Conservation (phyloP, 2,888 invertebrate species). For the Ophion obscuratus region DNA sequence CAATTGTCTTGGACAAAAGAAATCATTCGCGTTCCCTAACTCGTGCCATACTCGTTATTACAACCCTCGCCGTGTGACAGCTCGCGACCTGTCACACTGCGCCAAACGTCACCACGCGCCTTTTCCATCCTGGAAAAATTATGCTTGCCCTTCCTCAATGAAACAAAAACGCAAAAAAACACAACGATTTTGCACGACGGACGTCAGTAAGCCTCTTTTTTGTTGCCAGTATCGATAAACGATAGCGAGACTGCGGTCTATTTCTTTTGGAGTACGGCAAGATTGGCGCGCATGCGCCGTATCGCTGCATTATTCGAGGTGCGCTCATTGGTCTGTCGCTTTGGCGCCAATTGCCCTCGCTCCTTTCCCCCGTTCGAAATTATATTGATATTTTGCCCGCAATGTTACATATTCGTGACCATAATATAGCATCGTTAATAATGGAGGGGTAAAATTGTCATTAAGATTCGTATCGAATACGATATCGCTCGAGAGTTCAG, state of each 20-base stretch:
- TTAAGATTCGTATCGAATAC: too few species aligned
- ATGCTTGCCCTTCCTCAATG: too few species aligned
- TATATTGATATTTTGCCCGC: too few species aligned
- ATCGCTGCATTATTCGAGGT: slow-evolving; percentile 19
- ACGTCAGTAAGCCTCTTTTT: neutral
- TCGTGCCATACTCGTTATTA: neutral
- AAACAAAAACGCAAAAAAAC: too few species aligned
- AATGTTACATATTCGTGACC: neutral
- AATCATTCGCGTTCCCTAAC: neutral
- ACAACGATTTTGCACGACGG: too few species aligned
- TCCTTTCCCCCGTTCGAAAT: neutral
- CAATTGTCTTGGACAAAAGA: neutral
- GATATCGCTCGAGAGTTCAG: too few species aligned
- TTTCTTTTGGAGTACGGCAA: slow-evolving; percentile 21
- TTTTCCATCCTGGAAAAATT: too few species aligned
- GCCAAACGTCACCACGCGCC: slow-evolving; percentile 3
- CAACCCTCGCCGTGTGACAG: neutral
- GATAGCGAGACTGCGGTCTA: slow-evolving; percentile 25
- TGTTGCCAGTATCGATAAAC: slow-evolving; percentile 8
- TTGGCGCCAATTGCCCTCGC: slow-evolving; percentile 23
- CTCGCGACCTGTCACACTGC: slow-evolving; percentile 7
- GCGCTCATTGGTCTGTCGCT: slow-evolving; percentile 18
- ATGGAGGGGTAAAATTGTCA: too few species aligned
- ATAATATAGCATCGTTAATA: neutral
- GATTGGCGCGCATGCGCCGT: slow-evolving; percentile 25